A percentile compares a stretch with the other conserved stretches of the same genome.
Conservation (phyloP, 2,888 invertebrate species). For the Sphaerolaimus hirsutus region DNA sequence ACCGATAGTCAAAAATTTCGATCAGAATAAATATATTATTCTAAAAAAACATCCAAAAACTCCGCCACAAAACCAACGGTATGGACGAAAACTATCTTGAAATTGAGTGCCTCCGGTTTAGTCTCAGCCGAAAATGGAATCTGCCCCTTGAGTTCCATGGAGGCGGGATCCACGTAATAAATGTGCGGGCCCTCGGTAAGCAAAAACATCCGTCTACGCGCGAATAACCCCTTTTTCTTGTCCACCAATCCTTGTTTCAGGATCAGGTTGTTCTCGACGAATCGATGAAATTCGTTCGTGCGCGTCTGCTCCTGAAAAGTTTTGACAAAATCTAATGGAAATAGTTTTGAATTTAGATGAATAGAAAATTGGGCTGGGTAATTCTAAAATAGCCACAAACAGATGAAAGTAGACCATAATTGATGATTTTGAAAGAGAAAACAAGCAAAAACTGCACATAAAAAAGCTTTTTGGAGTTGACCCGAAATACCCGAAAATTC, state of each 20-base stretch:
- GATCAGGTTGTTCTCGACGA: conserved; percentile 71
- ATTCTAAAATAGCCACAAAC: no score
- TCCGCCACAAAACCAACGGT: conserved; percentile 78
- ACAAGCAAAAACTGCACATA: no score
- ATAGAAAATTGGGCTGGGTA: no score
- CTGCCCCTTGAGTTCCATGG: conserved; percentile 79
- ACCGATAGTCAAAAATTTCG: no score
- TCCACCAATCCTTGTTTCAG: conserved; percentile 77
- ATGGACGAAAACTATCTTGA: conserved; percentile 87
- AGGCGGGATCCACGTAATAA: conserved; percentile 79
- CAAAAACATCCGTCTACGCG: conserved; percentile 69
- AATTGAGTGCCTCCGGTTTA: conserved; percentile 74
- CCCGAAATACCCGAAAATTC: no score
- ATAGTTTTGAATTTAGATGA: no score
- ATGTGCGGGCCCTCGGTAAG: conserved; percentile 67
- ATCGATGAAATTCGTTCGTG: conserved; percentile 45
- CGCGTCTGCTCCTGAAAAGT: conserved; percentile 35
- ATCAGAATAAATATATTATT: no score
- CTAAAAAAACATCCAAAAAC: no score
- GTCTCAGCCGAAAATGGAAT: conserved; percentile 66
- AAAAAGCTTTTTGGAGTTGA: no score
- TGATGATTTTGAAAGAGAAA: no score
- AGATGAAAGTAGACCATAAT: no score
- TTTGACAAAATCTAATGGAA: no score
- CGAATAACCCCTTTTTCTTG: conserved; percentile 82